Percentiles rank a stretch among this genome's conserved stretches.
Evolutionary conservation across 2,797 vertebrate species (phyloP).

Genomic region (Craterocephalus amniculus): DNA sequence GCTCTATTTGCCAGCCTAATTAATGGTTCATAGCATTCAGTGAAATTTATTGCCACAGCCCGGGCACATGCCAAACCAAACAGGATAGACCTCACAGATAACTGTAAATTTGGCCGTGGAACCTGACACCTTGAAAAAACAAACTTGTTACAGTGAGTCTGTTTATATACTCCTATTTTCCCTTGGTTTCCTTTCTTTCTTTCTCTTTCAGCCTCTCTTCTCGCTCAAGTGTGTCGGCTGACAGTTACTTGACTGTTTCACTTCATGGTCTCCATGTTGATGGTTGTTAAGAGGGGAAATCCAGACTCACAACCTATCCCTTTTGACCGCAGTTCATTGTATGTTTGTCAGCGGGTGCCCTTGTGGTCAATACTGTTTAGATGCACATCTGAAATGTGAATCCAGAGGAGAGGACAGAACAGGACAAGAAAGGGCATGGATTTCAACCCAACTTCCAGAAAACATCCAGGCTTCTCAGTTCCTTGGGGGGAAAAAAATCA

Average conservation of each 20-base stretch:
- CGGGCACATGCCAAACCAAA: slow-evolving; percentile 75
- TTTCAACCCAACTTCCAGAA: slow-evolving; percentile 37
- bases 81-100: slow-evolving; percentile 80
- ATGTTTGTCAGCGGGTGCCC: slow-evolving; percentile 71
- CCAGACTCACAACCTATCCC: slow-evolving; percentile 61
- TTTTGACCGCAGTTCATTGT: slow-evolving; percentile 64
- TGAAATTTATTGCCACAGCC: slow-evolving; percentile 77
- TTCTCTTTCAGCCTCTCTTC: slow-evolving; percentile 49
- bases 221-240: slow-evolving; percentile 75
- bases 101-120: slow-evolving; percentile 73
- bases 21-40: slow-evolving; percentile 79
- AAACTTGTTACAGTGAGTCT: slow-evolving; percentile 79
- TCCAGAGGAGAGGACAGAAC: slow-evolving; percentile 54
- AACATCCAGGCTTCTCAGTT: slow-evolving; percentile 28
- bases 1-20: slow-evolving; percentile 84
- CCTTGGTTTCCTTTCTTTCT: slow-evolving; percentile 33
- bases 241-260: slow-evolving; percentile 79
- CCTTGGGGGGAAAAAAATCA: slow-evolving; percentile 14
- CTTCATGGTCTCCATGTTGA: slow-evolving; percentile 65
- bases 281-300: slow-evolving; percentile 73
- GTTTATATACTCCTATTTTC: slow-evolving; percentile 72
- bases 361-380: slow-evolving; percentile 71
- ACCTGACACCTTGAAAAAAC: slow-evolving; percentile 81
- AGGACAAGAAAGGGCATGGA: slow-evolving; percentile 45
- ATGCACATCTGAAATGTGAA: slow-evolving; percentile 64